Evolutionary conservation across 1,140 invertebrate species (phyloP).

Genomic region (Scaptomyza graminum): DNA sequence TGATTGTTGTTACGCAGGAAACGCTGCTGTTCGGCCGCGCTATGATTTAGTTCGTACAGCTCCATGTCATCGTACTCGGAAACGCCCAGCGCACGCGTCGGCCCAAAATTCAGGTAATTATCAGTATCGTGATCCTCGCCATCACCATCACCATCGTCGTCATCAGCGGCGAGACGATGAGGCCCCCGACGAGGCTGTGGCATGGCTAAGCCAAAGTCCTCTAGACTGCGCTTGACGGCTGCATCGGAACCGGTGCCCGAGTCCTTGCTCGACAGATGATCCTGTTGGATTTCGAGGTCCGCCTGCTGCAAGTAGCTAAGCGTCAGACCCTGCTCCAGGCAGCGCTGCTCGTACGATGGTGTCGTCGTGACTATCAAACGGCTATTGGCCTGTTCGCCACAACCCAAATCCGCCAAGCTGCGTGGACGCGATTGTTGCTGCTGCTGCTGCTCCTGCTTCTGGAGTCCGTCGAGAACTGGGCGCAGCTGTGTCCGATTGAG

Average conservation of each 20-base stretch:
- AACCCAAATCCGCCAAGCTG: conserved; percentile 61
- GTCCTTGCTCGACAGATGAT: conserved; percentile 79
- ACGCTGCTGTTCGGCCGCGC: conserved; percentile 56
- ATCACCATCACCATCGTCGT: conserved; percentile 32
- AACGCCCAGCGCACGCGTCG: conserved; percentile 56
- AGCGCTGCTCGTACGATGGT: conserved; percentile 74
- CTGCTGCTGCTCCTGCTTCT: conserved; percentile 13
- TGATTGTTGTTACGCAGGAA: conserved; percentile 76
- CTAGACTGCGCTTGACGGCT: conserved; percentile 74
- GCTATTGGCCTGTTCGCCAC: conserved; percentile 44
- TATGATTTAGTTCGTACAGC: conserved; percentile 52
- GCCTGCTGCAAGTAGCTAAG: conserved; percentile 63
- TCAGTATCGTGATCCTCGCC: conserved; percentile 44
- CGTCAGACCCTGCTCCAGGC: conserved; percentile 61
- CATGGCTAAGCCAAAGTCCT: conserved; percentile 65
- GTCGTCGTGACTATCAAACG: conserved; percentile 70
- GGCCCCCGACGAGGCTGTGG: conserved; percentile 34
- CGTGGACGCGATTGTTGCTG: conserved; percentile 56
- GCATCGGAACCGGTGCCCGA: conserved; percentile 79
- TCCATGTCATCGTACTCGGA: conserved; percentile 67
- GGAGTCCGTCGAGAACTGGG: conserved; percentile 52
- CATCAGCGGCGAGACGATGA: conserved; percentile 2
- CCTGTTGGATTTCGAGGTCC: conserved; percentile 66
- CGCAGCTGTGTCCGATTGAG: conserved; percentile 66
- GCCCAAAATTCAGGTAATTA: conserved; percentile 53